A percentile compares a stretch with the other conserved stretches of the same genome.
Evolutionary conservation across 2,797 vertebrate genomes (phyloP).

Genomic region (Sardinella longiceps): DNA sequence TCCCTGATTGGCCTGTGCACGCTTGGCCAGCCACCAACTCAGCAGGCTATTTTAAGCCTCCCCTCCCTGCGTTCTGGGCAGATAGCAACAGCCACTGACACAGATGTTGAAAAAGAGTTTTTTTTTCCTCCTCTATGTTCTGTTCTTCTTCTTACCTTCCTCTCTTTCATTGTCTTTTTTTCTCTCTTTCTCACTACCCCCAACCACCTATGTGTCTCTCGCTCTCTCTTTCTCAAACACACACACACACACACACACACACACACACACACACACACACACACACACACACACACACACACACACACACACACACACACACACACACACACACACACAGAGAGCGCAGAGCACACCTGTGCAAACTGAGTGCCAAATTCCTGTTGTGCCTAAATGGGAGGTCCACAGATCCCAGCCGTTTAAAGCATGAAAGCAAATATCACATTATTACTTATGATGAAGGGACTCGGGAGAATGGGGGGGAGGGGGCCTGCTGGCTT

Average conservation of each 20-base stretch:
- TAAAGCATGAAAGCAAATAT: conserved; percentile 76
- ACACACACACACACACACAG: conserved; percentile 34
- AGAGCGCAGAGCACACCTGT: conserved; percentile 74
- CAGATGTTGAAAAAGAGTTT: conserved; percentile 62
- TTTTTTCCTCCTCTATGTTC: conserved; percentile 32
- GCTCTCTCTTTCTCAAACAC: conserved; percentile 33
- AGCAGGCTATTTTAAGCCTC: conserved; percentile 59
- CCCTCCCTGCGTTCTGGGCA: conserved; percentile 52
- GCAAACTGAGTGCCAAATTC: conserved; percentile 76
- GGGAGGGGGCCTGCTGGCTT: conserved; percentile 49
- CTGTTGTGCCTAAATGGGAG: conserved; percentile 80
- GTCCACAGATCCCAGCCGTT: conserved; percentile 76
- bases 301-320: not conserved
- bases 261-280: not conserved
- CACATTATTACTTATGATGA: conserved; percentile 71
- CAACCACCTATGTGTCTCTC: not conserved
- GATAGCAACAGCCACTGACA: conserved; percentile 62
- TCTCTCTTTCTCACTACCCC: not conserved
- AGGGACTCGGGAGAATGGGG: conserved; percentile 50
- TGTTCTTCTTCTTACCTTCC: conserved; percentile 12
- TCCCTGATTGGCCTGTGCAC: conserved; percentile 51
- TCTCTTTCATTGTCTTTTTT: not conserved
- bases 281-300: conserved; percentile 35
- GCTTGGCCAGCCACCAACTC: conserved; percentile 61
- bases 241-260: not conserved